Conservation (phyloP, 2,888 invertebrate species). For the Volucella bombylans region DNA sequence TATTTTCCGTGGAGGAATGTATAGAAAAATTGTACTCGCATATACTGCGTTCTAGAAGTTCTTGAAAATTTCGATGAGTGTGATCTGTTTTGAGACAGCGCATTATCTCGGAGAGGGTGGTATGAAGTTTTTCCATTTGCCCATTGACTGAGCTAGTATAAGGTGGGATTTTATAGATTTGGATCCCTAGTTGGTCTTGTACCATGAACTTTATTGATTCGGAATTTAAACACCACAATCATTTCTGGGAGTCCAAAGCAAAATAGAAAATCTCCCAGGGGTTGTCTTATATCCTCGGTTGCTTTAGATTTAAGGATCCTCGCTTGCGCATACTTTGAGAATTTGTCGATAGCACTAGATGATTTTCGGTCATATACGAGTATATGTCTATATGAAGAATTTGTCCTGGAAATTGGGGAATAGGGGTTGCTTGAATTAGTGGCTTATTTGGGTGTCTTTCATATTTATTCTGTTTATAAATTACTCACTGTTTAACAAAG, state of each 20-base stretch:
- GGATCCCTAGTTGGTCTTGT: too few relatives aligned
- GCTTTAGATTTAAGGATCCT: conserved; percentile 37
- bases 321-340: conserved; percentile 54
- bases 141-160: conserved; percentile 38
- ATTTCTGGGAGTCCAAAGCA: too few relatives aligned
- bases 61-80: conserved; percentile 5
- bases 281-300: conserved; percentile 50
- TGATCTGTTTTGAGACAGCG: conserved; percentile 10
- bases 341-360: conserved; percentile 64
- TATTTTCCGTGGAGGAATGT: too few relatives aligned
- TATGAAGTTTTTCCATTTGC: conserved; percentile 31
- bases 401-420: conserved; percentile 40
- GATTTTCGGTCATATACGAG: conserved; percentile 40
- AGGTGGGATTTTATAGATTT: too few relatives aligned
- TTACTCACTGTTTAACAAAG: too few relatives aligned
- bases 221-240: conserved; percentile 51
- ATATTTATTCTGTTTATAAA: too few relatives aligned
- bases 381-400: conserved; percentile 43
- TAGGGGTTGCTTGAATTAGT: too few relatives aligned
- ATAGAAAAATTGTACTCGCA: too few relatives aligned
- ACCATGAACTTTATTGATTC: too few relatives aligned
- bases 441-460: too few relatives aligned
- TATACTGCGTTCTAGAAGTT: conserved; percentile 5
- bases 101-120: conserved; percentile 37
- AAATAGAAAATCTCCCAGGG: conserved; percentile 55